Base-by-base conservation (phyloP, 2,113 vertebrate genomes). In the Beaufortia kweichowensis region DNA sequence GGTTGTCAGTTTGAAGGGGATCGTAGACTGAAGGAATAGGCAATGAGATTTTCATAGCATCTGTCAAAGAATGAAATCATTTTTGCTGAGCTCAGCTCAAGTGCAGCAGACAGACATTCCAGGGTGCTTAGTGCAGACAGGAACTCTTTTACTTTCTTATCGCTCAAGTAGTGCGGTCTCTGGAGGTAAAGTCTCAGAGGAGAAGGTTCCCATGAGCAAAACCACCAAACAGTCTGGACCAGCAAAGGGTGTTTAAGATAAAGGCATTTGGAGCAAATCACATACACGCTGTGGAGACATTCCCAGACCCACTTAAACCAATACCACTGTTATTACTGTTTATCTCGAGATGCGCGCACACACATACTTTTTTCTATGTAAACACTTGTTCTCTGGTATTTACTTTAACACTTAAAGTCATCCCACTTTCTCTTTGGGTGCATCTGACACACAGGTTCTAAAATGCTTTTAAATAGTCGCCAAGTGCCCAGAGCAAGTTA, bases 51-150 rank as follows among this genome's bases (percentile, higher is more conserved):
- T 39, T 57, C 39, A n/a, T 33, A 26, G 57, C 57, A 61, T 74
- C 57, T 74, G 71, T 74, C 57, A 61, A 48, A 29, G 68, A 56
- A 72, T 10, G 19, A 48, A 39, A n/a, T 74, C 11, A 48, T 74
- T 72, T 74, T 61, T 74, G 71, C 57, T 48, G 31, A 48, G 71
- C 57, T 8, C 28, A 61, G 71, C 39, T 61, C 57, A 61, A 43
- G 57, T 61, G 71, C 39, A 31, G 71, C 71, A 56, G 57, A 46
- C 26, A 74, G 39, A 74, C 71, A 61, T 74, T 74, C 57, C 71
- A 46, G 24, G 41, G 71, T 46, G 17, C 61, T 61, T 31, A 74
- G 39, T 2, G 6, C 39, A 61, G 71, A 61, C 56, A 61, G 57
- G 26, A 74, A 60, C 57, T 29, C 57, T 61, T 41, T 31, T 19